A percentile compares a stretch with the other conserved stretches of the same genome.
phyloP scores from a whole-genome alignment of 2,113 vertebrate genomes.

The Zapus hudsonius region DNA sequence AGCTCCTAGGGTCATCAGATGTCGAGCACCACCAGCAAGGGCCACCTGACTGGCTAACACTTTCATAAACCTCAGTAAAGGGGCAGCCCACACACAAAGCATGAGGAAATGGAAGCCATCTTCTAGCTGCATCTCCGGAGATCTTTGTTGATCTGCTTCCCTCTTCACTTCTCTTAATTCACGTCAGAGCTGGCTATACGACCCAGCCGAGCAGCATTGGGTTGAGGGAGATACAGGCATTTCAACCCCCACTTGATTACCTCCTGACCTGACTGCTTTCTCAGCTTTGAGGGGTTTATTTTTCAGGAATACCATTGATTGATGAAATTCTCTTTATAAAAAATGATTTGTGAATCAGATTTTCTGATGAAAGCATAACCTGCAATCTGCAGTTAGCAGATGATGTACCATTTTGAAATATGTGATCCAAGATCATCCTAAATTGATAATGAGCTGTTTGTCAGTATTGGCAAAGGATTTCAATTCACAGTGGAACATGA shows the following conservation, averaged over 20 bases:
- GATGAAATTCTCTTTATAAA: constrained; percentile 59
- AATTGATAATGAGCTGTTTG: constrained; percentile 35
- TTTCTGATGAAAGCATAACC: constrained; percentile 62
- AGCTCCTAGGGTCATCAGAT: not conserved
- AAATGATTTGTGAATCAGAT: not conserved
- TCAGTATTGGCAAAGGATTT: constrained; percentile 67
- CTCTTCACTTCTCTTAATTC: not conserved
- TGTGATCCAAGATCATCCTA: not conserved
- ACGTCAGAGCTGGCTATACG: not conserved
- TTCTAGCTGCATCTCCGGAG: not conserved
- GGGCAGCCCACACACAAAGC: not conserved
- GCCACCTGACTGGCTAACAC: not conserved
- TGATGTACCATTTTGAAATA: constrained; percentile 54
- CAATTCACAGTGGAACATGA: constrained; percentile 60
- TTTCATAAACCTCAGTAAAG: not conserved
- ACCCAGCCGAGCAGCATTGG: not conserved
- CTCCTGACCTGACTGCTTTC: constrained; percentile 76
- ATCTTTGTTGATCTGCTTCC: not conserved
- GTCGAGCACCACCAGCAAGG: not conserved
- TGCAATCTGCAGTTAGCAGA: constrained; percentile 63
- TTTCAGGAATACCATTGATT: constrained; percentile 47
- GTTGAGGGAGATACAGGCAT: not conserved
- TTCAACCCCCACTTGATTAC: not conserved
- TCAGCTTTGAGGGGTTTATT: constrained; percentile 83
- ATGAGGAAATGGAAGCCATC: not conserved